Evolutionary conservation across 2,797 vertebrate species (phyloP).

Genomic region (Enteromius treurensis): DNA sequence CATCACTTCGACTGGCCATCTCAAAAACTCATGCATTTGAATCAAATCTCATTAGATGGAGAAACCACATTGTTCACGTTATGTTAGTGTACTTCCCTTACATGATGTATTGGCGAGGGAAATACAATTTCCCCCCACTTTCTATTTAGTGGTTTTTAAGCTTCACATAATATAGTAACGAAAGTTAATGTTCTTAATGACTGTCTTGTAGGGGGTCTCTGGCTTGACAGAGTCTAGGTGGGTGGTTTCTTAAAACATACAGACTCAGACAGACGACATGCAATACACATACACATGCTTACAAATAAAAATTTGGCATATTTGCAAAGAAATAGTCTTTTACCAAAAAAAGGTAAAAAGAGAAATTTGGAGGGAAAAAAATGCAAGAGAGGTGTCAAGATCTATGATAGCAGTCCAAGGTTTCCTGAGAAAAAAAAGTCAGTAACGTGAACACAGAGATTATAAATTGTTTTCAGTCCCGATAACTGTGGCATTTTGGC

Average conservation of each 20-base stretch:
- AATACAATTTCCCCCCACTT: background rate
- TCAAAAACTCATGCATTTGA: background rate
- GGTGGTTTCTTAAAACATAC: background rate
- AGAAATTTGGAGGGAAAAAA: background rate
- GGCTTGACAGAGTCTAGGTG: background rate
- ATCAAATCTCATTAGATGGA: background rate
- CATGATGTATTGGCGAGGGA: background rate
- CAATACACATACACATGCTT: background rate
- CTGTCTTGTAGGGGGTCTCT: background rate
- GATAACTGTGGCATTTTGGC: slow-evolving; percentile 46
- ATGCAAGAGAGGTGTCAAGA: background rate
- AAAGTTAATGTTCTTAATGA: background rate
- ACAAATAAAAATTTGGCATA: background rate
- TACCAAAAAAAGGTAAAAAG: background rate
- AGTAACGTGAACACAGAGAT: slow-evolving; percentile 11
- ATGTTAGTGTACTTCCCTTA: background rate
- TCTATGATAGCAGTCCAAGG: slow-evolving; percentile 20
- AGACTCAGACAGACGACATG: background rate
- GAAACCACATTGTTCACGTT: background rate
- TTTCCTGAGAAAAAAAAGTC: background rate
- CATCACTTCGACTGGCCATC: background rate
- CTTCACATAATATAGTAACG: background rate
- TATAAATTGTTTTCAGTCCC: slow-evolving; percentile 29
- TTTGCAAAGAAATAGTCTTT: background rate
- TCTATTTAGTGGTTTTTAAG: background rate